Conservation (phyloP, 2,113 vertebrate genomes). For the Etia nguti region DNA sequence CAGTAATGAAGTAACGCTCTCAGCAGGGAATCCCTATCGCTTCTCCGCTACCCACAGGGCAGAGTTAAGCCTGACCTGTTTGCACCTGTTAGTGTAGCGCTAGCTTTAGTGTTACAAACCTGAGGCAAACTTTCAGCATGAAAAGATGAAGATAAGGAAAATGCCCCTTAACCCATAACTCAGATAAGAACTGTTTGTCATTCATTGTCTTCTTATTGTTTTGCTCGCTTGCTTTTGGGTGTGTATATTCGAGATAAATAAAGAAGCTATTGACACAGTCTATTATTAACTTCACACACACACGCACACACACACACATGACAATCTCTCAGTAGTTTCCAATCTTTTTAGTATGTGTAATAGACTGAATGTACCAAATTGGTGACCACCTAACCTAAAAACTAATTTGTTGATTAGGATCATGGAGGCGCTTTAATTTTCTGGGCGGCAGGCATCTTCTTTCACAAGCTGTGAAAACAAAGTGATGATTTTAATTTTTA, state of each 20-base stretch:
- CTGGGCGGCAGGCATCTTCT: background rate
- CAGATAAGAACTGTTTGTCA: background rate
- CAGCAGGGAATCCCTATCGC: background rate
- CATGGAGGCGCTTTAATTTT: background rate
- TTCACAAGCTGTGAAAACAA: background rate
- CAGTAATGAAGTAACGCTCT: conserved; percentile 3
- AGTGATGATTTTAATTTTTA: background rate
- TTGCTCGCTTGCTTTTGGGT: background rate
- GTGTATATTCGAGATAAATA: background rate
- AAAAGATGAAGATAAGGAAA: background rate
- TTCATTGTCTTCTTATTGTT: background rate
- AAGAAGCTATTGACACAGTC: background rate
- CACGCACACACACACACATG: background rate
- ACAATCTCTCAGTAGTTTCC: background rate
- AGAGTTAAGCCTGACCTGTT: background rate
- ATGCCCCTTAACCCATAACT: background rate
- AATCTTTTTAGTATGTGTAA: background rate
- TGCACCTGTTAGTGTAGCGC: background rate
- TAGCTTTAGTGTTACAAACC: background rate
- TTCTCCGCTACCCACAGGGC: background rate
- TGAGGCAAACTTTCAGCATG: background rate
- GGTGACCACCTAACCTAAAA: background rate
- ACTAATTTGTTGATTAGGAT: background rate
- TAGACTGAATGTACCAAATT: background rate
- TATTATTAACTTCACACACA: background rate